These are phyloP conservation scores for Ctenosaura bakeri DNA, from an alignment of 2,797 vertebrate species.

Conservation along the genomic window DNA sequence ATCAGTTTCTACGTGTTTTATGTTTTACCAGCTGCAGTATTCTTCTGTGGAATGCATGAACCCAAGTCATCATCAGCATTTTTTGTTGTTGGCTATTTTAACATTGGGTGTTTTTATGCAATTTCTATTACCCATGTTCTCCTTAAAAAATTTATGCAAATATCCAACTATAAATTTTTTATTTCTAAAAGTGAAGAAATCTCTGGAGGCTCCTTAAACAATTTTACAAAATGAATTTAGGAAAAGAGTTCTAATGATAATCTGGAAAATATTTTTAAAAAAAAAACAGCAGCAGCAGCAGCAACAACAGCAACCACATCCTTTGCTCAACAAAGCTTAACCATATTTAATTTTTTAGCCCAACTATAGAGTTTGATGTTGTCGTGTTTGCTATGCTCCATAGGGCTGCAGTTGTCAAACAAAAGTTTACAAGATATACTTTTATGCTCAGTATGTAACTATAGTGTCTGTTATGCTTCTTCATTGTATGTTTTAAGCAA, in stretches of 20 bases:
- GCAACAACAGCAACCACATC: neutral
- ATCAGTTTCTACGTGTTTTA: slow-evolving; percentile 62
- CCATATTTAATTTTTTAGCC: slow-evolving; percentile 29
- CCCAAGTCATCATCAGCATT: neutral
- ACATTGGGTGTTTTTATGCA: slow-evolving; percentile 15
- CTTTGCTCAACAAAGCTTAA: slow-evolving; percentile 16
- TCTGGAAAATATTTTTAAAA: slow-evolving; percentile 10
- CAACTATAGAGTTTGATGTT: slow-evolving; percentile 53
- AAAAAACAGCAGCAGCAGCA: neutral
- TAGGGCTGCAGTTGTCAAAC: slow-evolving; percentile 38
- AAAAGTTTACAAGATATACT: slow-evolving; percentile 59
- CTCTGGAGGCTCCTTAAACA: slow-evolving; percentile 10
- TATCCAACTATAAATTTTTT: neutral
- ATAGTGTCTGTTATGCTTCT: slow-evolving; percentile 62
- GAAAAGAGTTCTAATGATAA: slow-evolving; percentile 37
- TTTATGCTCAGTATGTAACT: slow-evolving; percentile 62
- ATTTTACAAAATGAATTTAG: slow-evolving; percentile 26
- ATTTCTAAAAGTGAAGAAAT: slow-evolving; percentile 19
- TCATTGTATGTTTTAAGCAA: slow-evolving; percentile 70
- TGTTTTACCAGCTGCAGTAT: slow-evolving; percentile 36
- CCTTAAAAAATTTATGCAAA: slow-evolving; percentile 36
- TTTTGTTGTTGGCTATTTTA: slow-evolving; percentile 10
- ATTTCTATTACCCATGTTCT: slow-evolving; percentile 32
- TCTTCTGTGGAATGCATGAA: slow-evolving; percentile 19
- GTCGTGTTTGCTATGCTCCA: slow-evolving; percentile 58